Evolutionary conservation across 1,140 invertebrate species (phyloP).

Genomic region (Lerema accius): DNA sequence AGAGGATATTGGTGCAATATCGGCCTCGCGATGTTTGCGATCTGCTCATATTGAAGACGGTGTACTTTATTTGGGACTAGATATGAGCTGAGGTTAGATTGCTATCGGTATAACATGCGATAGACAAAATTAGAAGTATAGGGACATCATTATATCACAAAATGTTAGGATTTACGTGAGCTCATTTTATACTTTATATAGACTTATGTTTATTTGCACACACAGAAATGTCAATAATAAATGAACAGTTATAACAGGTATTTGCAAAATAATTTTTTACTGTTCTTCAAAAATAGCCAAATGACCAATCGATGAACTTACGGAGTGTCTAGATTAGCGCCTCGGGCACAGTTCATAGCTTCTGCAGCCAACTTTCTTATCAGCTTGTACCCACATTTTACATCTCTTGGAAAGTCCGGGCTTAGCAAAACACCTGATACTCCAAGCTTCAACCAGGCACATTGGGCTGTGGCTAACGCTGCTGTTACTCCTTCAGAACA

Average conservation of each 20-base stretch:
- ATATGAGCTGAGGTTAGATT: conserved; percentile 2
- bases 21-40: conserved; percentile 25
- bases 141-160: not conserved
- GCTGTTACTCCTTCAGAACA: conserved; percentile 56
- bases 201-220: too few relatives aligned
- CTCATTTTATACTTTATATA: too few relatives aligned
- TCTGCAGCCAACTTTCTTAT: conserved; percentile 54
- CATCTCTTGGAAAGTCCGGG: conserved; percentile 51
- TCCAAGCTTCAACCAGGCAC: conserved; percentile 65
- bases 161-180: too few relatives aligned
- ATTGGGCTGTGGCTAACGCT: conserved; percentile 54
- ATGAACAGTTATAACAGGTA: too few relatives aligned
- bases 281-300: not conserved
- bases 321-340: conserved; percentile 57
- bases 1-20: conserved; percentile 28
- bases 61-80: conserved; percentile 14
- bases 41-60: conserved; percentile 24
- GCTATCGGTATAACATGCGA: conserved; percentile 6
- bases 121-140: not conserved
- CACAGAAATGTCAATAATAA: too few relatives aligned
- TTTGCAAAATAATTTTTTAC: too few relatives aligned
- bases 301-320: conserved; percentile 41
- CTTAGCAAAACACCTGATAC: conserved; percentile 55
- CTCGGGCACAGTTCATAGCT: conserved; percentile 54
- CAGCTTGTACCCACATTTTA: conserved; percentile 54